Evolutionary conservation across 2,888 invertebrate species (phyloP), one percentile per base, ranked within the genome.

Genomic region (Macroteleia sp.): DNA sequence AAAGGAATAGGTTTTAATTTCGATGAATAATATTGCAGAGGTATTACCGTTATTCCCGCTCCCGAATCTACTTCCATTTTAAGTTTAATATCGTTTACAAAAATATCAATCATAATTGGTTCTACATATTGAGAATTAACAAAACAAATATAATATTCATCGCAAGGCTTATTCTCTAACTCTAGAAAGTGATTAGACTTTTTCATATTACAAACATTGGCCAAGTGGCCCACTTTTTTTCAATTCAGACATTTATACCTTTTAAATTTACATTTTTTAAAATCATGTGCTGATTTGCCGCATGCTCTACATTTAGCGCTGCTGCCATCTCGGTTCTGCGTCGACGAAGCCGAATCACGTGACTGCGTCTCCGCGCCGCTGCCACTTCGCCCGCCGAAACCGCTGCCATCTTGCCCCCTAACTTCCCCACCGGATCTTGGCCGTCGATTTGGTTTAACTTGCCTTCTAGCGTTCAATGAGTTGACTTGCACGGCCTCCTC

Each of bases 41-140:
- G 57, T 25, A 73, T 66, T 17, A 77, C 74, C 2, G 74, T 62
- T 32, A 79, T 71, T 42, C 82, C 82, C 1, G 85, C 84, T 44
- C 86, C 86, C 56, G 83, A 81, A 56, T 82, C 73, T 22, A 87
- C 52, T 67, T 82, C 73, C 30, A 86, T 75, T 32, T 79, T 9
- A 10, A 41, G 1, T 10, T 20, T 19, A 10, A 10, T n/a, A 10
- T 20, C 19, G 4, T 41, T 41, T 16, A 41, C 10, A 1, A 19
- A n/a, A 2, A 41, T 10, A n/a, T 41, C 10, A 10, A 41, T 19
- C 6, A 41, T 20, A 41, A 41, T 19, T 4, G 41, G 41, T 41
- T 41, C n/a, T 9, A 17, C 9, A 20, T 41, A 19, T 8, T 41
- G 10, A 9, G 20, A 19, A 20, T 19, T n/a, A 19, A 41, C 19